These are phyloP conservation scores for Dicerorhinus sumatrensis DNA, from an alignment of 2,113 vertebrate genomes.

Conservation along the genomic window DNA sequence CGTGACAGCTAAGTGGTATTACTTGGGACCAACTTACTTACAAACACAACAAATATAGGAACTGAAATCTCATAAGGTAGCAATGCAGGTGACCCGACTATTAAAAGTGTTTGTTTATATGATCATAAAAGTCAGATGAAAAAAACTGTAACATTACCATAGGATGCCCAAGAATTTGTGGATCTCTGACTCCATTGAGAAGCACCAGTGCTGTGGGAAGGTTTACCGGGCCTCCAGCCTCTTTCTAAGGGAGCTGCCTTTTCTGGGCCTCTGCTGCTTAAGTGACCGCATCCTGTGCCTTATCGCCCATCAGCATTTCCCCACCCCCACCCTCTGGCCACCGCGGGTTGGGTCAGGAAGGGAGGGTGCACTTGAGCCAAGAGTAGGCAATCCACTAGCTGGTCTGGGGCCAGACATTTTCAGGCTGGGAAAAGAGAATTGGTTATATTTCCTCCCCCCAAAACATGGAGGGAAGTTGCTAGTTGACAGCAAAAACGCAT, in stretches of 20 bases:
- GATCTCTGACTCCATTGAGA: background rate
- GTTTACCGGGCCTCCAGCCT: background rate
- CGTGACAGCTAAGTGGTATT: background rate
- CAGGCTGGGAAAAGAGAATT: background rate
- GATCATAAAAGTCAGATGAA: background rate
- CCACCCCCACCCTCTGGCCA: background rate
- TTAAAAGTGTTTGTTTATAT: background rate
- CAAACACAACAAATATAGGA: background rate
- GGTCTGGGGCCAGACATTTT: background rate
- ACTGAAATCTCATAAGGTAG: background rate
- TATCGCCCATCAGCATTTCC: background rate
- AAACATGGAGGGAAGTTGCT: background rate
- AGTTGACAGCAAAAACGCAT: background rate
- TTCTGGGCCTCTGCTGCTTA: background rate
- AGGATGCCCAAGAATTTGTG: background rate
- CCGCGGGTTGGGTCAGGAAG: slow-evolving; percentile 53
- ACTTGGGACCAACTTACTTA: background rate
- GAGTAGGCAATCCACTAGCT: background rate
- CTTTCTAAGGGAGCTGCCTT: slow-evolving; percentile 22
- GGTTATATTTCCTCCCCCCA: background rate
- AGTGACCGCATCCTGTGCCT: slow-evolving; percentile 38
- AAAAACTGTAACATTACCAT: background rate
- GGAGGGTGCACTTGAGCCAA: slow-evolving; percentile 17
- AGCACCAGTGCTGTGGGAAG: background rate
- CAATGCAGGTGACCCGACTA: background rate